phyloP scores from a whole-genome alignment of 92 coral and sea anemone species.

The Palythoa heliodiscus region DNA sequence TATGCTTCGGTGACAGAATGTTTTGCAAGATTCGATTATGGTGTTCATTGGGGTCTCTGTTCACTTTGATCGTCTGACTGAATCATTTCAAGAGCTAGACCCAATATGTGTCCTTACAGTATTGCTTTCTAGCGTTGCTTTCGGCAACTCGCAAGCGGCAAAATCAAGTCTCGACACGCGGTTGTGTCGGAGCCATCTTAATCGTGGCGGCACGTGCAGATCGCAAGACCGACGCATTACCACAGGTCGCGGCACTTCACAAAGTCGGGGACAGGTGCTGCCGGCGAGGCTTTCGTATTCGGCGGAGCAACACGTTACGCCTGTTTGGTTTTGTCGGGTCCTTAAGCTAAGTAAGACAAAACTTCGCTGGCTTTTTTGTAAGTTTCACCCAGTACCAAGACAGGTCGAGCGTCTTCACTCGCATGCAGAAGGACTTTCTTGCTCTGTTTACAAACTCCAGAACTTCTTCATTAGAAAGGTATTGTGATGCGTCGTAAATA shows the following conservation, averaged over 20 bases:
- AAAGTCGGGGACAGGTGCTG: conserved; percentile 16
- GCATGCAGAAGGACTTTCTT: not conserved
- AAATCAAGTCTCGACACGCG: too few relatives aligned
- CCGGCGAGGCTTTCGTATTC: conserved; percentile 1
- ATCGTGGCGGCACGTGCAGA: conserved; percentile 8
- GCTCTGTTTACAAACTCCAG: conserved; percentile 4
- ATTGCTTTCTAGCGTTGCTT: too few relatives aligned
- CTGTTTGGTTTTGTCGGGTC: conserved; percentile 13
- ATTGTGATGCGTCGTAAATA: conserved; percentile 19
- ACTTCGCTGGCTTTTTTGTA: not conserved
- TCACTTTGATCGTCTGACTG: too few relatives aligned
- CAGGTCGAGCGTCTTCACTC: not conserved
- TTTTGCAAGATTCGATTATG: too few relatives aligned
- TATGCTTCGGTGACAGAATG: too few relatives aligned
- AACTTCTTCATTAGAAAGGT: conserved; percentile 37
- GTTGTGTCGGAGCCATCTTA: not conserved
- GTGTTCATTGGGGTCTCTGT: too few relatives aligned
- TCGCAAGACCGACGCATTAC: not conserved
- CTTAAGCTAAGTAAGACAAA: not conserved
- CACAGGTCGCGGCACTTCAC: not conserved
- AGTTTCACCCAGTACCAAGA: not conserved
- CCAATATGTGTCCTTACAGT: too few relatives aligned
- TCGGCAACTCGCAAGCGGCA: too few relatives aligned
- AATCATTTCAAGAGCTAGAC: too few relatives aligned
- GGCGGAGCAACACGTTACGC: conserved; percentile 20